These are phyloP conservation scores for Therioaphis trifolii DNA, from an alignment of 2,888 invertebrate genomes.

Conservation along the genomic window DNA sequence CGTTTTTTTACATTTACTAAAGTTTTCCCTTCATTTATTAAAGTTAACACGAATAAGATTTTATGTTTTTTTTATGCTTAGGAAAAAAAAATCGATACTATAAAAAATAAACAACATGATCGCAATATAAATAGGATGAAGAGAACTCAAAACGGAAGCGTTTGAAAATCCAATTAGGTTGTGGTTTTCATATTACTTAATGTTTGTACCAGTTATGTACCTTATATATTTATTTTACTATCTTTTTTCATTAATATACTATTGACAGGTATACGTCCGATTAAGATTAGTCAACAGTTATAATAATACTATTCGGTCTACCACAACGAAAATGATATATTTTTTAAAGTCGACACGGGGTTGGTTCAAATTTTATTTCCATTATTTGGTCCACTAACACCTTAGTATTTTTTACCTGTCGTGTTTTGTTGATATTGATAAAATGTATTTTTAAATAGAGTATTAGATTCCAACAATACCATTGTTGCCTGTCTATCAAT, in stretches of 20 bases:
- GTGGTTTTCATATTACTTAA: not conserved
- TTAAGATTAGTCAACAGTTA: not conserved
- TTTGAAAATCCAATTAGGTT: not conserved
- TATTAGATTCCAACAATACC: not conserved
- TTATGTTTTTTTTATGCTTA: not conserved
- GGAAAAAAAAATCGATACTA: not conserved
- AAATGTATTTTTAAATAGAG: not conserved
- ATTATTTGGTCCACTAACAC: constrained; percentile 15
- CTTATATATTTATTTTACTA: not conserved
- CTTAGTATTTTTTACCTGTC: not conserved
- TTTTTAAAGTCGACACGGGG: not conserved
- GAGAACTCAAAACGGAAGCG: not conserved
- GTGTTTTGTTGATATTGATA: not conserved
- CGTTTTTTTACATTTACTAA: too few species aligned
- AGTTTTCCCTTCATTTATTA: too few species aligned
- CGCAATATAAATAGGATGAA: not conserved
- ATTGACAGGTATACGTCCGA: not conserved
- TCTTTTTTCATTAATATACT: not conserved
- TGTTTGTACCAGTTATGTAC: not conserved
- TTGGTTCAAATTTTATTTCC: not conserved
- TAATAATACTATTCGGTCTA: not conserved
- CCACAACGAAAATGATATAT: not conserved
- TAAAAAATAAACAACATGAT: not conserved
- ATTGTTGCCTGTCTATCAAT: constrained; percentile 4
- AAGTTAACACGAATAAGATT: not conserved